A percentile compares a stretch with the other conserved stretches of the same genome.
These are phyloP conservation scores for human DNA, from an alignment of 2,113 vertebrate species.

Conservation along the genomic window GRCh38 chr5:9694501-9695000, in stretches of 20 bases:
- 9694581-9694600: neutral
- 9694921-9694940: neutral
- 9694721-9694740: neutral
- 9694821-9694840: neutral
- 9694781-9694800: slow-evolving; percentile 2
- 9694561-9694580: neutral
- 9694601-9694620: neutral
- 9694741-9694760: neutral
- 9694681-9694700: neutral
- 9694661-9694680: neutral
- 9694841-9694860: neutral
- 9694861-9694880: neutral
- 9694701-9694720: neutral
- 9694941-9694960: neutral
- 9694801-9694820: neutral
- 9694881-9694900: neutral
- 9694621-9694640: neutral
- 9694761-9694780: neutral
- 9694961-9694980: neutral
- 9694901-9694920: neutral
- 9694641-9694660: neutral
- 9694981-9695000: neutral
- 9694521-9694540: neutral
- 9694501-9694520: neutral
- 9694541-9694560: neutral